Evolutionary conservation across 1,140 invertebrate species (phyloP).

Genomic region (Pseudomyrmex dendroicus): DNA sequence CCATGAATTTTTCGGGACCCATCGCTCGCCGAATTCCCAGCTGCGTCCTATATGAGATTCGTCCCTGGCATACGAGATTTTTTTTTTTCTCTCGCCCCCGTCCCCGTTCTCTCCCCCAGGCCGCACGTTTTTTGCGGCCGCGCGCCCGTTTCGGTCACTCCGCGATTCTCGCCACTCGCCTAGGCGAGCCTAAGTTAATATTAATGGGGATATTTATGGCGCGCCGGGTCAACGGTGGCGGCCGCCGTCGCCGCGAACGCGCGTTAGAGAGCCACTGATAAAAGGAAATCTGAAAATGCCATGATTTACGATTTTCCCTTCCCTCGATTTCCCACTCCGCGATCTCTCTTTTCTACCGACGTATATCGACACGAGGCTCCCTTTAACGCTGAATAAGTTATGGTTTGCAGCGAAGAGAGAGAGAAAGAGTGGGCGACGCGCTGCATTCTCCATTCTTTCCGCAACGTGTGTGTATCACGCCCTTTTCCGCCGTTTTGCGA

Average conservation of each 20-base stretch:
- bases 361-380: conserved; percentile 39
- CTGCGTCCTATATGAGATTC: conserved; percentile 75
- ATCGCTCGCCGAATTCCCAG: conserved; percentile 69
- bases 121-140: conserved; percentile 38
- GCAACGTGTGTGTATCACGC: background rate
- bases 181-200: conserved; percentile 83
- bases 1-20: conserved; percentile 73
- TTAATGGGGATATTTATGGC: conserved; percentile 85
- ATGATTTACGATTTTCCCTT: conserved; percentile 80
- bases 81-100: conserved; percentile 67
- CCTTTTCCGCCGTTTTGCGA: conserved; percentile 14
- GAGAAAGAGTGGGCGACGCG: background rate
- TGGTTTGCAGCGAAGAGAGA: conserved; percentile 47
- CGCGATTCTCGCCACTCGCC: conserved; percentile 76
- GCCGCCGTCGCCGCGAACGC: conserved; percentile 61
- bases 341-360: conserved; percentile 36
- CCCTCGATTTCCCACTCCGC: background rate
- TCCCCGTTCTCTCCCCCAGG: conserved; percentile 50
- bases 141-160: conserved; percentile 65
- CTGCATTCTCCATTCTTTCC: conserved; percentile 63
- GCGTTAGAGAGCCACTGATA: conserved; percentile 79
- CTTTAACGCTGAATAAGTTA: conserved; percentile 81
- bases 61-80: conserved; percentile 83
- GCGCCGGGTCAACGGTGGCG: conserved; percentile 79
- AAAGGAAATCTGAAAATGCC: conserved; percentile 84